Percentiles rank a stretch among this genome's conserved stretches.
These are phyloP conservation scores for Onchidella celtica DNA, from an alignment of 2,888 invertebrate species.

Conservation along the genomic window DNA sequence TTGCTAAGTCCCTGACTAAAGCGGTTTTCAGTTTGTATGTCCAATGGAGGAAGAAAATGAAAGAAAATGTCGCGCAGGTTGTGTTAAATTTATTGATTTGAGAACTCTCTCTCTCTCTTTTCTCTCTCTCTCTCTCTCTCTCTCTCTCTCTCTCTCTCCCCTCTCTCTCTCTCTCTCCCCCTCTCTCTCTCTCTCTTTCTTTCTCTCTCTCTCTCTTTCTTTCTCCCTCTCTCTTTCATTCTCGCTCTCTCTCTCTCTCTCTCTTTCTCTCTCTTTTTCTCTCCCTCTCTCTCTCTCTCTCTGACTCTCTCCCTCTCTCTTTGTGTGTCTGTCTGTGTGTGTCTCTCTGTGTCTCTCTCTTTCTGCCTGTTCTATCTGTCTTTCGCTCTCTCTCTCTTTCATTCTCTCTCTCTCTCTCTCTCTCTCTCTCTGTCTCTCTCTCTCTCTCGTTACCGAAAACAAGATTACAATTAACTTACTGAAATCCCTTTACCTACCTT, in stretches of 20 bases:
- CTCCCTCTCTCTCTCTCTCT: slow-evolving; percentile 21
- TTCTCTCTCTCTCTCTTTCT: background rate
- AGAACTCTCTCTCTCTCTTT: slow-evolving; percentile 4
- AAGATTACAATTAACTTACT: background rate
- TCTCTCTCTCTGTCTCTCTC: background rate
- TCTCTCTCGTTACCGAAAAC: background rate
- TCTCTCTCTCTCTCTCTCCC: slow-evolving; percentile 6
- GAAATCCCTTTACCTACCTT: too few relatives aligned
- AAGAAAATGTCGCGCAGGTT: too few relatives aligned
- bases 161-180: too few relatives aligned
- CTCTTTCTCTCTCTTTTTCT: slow-evolving; percentile 23
- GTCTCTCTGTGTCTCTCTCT: background rate
- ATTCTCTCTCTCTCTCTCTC: background rate
- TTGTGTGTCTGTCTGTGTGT: background rate
- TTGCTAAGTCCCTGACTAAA: too few relatives aligned
- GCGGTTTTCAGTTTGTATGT: too few relatives aligned
- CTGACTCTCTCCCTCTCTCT: slow-evolving; percentile 9
- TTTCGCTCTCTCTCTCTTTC: background rate
- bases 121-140: slow-evolving; percentile 13
- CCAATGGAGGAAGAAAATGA: too few relatives aligned
- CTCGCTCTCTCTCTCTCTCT: too few relatives aligned
- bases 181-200: background rate
- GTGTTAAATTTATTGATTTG: too few relatives aligned
- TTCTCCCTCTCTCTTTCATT: background rate
- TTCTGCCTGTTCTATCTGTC: too few relatives aligned